Base-by-base conservation (phyloP, 2,888 invertebrate genomes). In the Kuschelorhynchus macadamiae region DNA sequence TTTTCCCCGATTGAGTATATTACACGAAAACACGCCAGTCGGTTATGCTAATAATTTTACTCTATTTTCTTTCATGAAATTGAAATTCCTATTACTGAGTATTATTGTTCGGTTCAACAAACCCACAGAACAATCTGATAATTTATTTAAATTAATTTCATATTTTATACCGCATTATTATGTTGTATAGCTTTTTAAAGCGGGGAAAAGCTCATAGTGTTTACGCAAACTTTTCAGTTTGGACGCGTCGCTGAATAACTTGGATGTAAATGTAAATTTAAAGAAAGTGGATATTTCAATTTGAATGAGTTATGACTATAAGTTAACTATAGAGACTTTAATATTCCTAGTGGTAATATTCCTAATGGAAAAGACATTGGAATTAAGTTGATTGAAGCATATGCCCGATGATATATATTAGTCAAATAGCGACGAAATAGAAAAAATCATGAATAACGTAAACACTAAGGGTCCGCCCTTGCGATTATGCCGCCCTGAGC, bases 91-190 rank as follows among this genome's bases (percentile, higher is more conserved):
- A 14, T 36, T 46, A 21, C 52, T 42, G 21, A 21, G 30, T 47
- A 55, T 47, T 33, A 66, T 53, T 53, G 49, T 25, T 14, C 2
- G n/a, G 67, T 67, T 67, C 62, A 41, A 30, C 42, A 55, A n/a
- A 67, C 61, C 67, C 49, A 25, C 18, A 55, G 49, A 18, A 17
- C 61, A 49, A 56, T 50, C 56, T 67, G 67, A 62, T 67, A 55
- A 62, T 55, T 32, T 61, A 61, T 67, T 67, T 46, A 67, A 67
- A 67, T 61, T 17, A 47, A 67, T 67, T 61, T 49, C 57, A 56
- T 49, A 66, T 66, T 66, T 66, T 53, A 66, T 66, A 42, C 55
- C 12, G 50, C 49, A 61, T 41, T 62, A 46, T 32, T 44, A 42
- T 44, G 39, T 25, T 20, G n/a, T 53, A 53, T 62, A 52, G 47